These are phyloP conservation scores for Triops longicaudatus DNA, from an alignment of 1,140 invertebrate genomes.

Conservation along the genomic window DNA sequence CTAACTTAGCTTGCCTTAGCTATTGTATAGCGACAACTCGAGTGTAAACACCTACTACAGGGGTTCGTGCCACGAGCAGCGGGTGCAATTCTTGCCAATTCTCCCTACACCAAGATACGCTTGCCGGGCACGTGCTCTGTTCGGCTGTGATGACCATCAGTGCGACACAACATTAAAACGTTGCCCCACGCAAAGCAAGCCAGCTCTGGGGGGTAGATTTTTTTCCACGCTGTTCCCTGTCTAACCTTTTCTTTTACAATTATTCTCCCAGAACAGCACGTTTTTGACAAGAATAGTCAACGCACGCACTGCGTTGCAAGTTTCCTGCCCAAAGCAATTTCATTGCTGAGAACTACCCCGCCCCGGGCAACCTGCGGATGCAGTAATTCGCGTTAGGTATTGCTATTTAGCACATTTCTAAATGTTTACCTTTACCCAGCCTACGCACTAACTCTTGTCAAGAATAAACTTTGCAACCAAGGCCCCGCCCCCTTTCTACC, in stretches of 20 bases:
- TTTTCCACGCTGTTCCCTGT: neutral
- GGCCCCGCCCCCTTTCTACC: too few species aligned
- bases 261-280: neutral
- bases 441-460: neutral
- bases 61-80: neutral
- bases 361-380: neutral
- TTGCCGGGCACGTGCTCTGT: neutral
- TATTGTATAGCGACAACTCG: conserved; percentile 1
- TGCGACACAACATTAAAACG: neutral
- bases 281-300: neutral
- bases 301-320: neutral
- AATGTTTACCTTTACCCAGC: neutral
- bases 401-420: neutral
- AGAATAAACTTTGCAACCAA: neutral
- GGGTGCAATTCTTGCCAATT: neutral
- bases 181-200: neutral
- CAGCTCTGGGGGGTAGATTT: neutral
- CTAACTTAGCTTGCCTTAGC: neutral
- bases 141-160: neutral
- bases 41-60: neutral
- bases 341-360: conserved; percentile 10
- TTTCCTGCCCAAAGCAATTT: neutral
- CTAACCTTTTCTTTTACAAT: neutral
- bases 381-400: neutral
- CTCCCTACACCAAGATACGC: neutral